phyloP scores from a whole-genome alignment of 1,140 invertebrate genomes.

The Listronotus bonariensis region DNA sequence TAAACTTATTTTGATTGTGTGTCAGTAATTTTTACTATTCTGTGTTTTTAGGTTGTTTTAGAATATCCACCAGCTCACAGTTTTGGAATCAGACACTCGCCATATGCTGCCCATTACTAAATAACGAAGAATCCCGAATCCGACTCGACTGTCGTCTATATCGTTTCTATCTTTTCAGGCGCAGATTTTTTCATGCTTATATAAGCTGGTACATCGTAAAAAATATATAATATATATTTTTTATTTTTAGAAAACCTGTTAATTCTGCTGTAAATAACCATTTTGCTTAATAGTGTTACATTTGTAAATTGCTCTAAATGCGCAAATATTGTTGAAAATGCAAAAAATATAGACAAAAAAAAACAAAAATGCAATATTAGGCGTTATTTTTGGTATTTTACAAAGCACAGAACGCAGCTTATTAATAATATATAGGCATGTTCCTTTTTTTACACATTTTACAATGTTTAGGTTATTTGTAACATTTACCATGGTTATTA shows the following conservation, averaged over 20 bases:
- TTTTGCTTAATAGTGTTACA: constrained; percentile 7
- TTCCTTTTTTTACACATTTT: neutral
- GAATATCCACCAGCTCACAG: constrained; percentile 69
- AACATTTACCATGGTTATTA: constrained; percentile 9
- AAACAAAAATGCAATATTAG: constrained; percentile 6
- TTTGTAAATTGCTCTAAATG: constrained; percentile 16
- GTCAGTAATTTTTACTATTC: constrained; percentile 9
- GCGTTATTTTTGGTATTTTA: neutral
- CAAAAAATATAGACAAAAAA: neutral
- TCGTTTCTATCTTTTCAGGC: neutral
- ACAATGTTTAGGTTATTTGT: neutral
- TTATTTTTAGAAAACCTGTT: neutral
- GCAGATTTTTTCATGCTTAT: constrained; percentile 29
- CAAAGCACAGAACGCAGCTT: neutral
- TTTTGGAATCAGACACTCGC: constrained; percentile 89
- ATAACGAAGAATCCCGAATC: constrained; percentile 26
- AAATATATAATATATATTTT: constrained; percentile 6
- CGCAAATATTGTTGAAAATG: constrained; percentile 4
- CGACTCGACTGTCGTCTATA: constrained; percentile 33
- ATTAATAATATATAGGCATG: constrained; percentile 3
- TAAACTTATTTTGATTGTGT: too few relatives aligned
- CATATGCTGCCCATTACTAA: constrained; percentile 71
- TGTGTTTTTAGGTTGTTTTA: constrained; percentile 59
- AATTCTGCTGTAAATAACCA: constrained; percentile 6
- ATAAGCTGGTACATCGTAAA: constrained; percentile 35